Base-by-base conservation (phyloP, 23 tunicate species). In the Clavelina lepadiformis region DNA sequence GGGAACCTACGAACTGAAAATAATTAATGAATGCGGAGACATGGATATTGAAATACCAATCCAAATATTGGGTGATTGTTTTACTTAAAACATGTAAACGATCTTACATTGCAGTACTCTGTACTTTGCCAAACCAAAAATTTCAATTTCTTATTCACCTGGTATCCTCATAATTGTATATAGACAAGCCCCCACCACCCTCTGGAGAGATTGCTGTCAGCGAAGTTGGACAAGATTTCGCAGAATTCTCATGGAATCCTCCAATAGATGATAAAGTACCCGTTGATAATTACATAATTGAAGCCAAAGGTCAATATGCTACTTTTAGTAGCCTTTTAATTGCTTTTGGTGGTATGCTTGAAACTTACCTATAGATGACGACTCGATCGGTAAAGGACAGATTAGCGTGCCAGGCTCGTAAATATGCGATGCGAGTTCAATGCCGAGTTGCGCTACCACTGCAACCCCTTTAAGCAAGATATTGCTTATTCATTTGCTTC, bases 171-270 rank as follows among this genome's bases (percentile, higher is more conserved):
- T 41, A 8, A 11, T 28, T 25, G 13, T 30, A 25, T 63, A 13
- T 64, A 89, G 97, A 85, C 71, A 81, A 89, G 56, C 97, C 97
- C 0, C 72, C 64, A 27, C 51, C 97, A 22, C 97, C 97, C 0
- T 81, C 89, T 8, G 97, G 97, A 15, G 89, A 89, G 38, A 76
- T 89, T 58, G 75, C 69, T 26, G 37, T 89, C 64, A 73, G 82
- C 32, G 89, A 89, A 31, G 38, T 89, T 27, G 74, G 63, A 34
- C 62, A 72, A 19, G 72, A 76, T 50, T 61, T 73, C 3, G 75
- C 76, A 13, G 55, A 71, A 11, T 32, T 89, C 65, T 65, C 75
- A 18, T 89, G 97, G 97, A 86, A 89, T 29, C 82, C 89, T 21
- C 89, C 97, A 19, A 74, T 89, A 65, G 83, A 89, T 54, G 57